Conservation (phyloP, 2,113 vertebrate species). For the Chionomys nivalis region DNA sequence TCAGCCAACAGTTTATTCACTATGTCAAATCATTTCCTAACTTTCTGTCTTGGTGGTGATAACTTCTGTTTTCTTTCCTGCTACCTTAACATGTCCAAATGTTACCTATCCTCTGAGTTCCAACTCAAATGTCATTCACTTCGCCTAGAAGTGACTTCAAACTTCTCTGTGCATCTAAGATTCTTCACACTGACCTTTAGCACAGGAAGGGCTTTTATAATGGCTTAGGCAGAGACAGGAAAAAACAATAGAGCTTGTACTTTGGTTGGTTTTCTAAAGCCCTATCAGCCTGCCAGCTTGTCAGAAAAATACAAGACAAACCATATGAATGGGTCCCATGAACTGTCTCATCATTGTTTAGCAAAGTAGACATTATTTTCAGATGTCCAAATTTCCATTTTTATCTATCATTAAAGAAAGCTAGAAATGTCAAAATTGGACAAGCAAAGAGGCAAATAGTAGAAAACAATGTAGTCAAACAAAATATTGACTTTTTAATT, state of each 20-base stretch:
- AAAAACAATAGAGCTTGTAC: slow-evolving; percentile 15
- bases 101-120: background rate
- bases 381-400: slow-evolving; percentile 16
- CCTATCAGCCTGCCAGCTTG: background rate
- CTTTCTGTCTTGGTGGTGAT: slow-evolving; percentile 12
- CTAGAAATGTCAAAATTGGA: slow-evolving; percentile 50
- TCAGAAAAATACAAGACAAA: slow-evolving; percentile 29
- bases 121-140: slow-evolving; percentile 2
- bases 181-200: background rate
- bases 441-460: slow-evolving; percentile 38
- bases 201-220: background rate
- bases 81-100: background rate
- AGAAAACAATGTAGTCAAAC: slow-evolving; percentile 27
- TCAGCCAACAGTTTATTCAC: slow-evolving; percentile 27
- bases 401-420: slow-evolving; percentile 37
- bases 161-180: background rate
- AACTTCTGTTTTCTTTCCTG: background rate
- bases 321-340: background rate
- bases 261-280: slow-evolving; percentile 8
- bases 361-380: slow-evolving; percentile 3
- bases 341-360: slow-evolving; percentile 1
- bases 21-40: slow-evolving; percentile 15
- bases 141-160: slow-evolving; percentile 11
- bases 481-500: slow-evolving; percentile 49
- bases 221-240: background rate